Evolutionary conservation across 2,797 vertebrate species (phyloP), one percentile per base, ranked within the genome.

Genomic region (Pachyuromys duprasi): DNA sequence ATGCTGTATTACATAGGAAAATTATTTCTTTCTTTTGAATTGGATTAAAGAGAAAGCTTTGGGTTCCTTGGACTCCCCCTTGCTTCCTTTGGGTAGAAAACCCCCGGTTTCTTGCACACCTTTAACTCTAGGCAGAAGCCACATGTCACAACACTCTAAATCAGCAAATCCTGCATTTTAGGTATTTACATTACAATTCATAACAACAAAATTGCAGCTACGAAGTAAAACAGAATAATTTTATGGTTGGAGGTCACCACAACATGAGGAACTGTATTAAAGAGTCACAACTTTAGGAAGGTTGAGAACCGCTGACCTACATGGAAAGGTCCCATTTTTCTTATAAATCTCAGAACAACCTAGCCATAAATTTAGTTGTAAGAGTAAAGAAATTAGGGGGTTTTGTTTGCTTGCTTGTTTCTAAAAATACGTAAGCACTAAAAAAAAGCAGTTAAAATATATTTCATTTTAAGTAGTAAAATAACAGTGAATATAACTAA

Each of bases 391-490:
- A 20, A 91, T 42, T 63, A 28, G 62, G 62, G 57, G 42, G 57
- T 90, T 92, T 72, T 72, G 8, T 39, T 17, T 28, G 5, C 8
- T 39, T 87, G 67, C n/a, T 89, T 82, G 22, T 92, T 96, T 92
- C 80, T 53, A 5, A 93, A 93, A 22, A 83, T 83, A 90, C 75
- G 86, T 18, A 94, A 94, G n/a, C 26, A 28, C 89, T 49, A 18
- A 75, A 31, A 80, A 90, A 88, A 13, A 8, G 14, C 63, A 79
- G 3, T 3, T 45, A 62, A 90, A 88, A 65, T 42, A 28, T 57
- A 81, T 89, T 90, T 91, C 72, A 88, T 95, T 83, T 92, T 88
- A 80, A 95, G 63, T 33, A 86, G 28, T 74, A 26, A 96, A 90
- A 83, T 20, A 53, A 42, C 76, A 95, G 93, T 49, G 45, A 90